Percentiles rank a stretch among this genome's conserved stretches.
These are phyloP conservation scores for Remorina albescens DNA, from an alignment of 2,797 vertebrate species.

Conservation along the genomic window DNA sequence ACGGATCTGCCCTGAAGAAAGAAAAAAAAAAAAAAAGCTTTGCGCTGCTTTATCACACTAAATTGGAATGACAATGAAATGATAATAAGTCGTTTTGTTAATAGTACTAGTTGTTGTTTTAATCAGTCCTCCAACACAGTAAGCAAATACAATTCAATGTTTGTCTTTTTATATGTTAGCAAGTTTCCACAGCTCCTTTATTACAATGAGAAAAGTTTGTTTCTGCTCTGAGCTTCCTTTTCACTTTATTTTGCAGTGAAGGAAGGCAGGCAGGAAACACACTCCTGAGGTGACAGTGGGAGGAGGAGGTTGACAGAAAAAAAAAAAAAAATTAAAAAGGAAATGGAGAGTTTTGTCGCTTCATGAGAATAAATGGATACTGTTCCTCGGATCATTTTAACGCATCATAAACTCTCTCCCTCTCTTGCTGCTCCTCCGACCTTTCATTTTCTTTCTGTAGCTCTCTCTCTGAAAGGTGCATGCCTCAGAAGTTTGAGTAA, in stretches of 20 bases:
- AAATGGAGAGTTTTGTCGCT: conserved; percentile 36
- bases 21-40: too few relatives aligned
- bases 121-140: too few relatives aligned
- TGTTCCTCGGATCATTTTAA: conserved; percentile 59
- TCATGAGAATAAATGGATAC: conserved; percentile 62
- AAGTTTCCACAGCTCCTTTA: neutral
- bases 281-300: conserved; percentile 29
- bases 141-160: neutral
- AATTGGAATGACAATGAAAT: too few relatives aligned
- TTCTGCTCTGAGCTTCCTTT: neutral
- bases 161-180: conserved; percentile 6
- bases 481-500: conserved; percentile 66
- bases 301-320: conserved; percentile 31
- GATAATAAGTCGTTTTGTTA: too few relatives aligned
- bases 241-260: neutral
- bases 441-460: conserved; percentile 21
- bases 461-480: conserved; percentile 52
- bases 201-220: neutral
- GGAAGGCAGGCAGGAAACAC: neutral
- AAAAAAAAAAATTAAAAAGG: conserved; percentile 4
- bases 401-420: conserved; percentile 61
- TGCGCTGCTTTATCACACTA: too few relatives aligned
- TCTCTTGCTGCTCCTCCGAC: conserved; percentile 29
- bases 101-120: too few relatives aligned
- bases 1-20: too few relatives aligned